phyloP scores from a whole-genome alignment of 2,888 invertebrate species.

The Scotopteryx bipunctaria region DNA sequence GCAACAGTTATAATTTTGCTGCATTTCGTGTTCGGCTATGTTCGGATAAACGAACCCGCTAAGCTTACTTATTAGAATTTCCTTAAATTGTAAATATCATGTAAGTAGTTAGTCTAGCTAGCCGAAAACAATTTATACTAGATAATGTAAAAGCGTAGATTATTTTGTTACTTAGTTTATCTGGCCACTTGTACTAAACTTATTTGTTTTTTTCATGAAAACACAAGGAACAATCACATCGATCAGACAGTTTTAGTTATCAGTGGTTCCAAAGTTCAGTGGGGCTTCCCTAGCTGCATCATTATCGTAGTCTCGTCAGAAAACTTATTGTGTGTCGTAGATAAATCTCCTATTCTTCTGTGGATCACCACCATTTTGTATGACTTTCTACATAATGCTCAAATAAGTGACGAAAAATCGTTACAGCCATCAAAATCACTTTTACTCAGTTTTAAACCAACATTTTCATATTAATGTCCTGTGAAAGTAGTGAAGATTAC shows the following conservation, averaged over 20 bases:
- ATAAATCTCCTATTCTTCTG: constrained; percentile 2
- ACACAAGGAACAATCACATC: not conserved
- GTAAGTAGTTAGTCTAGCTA: not conserved
- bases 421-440: not conserved
- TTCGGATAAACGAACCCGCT: not conserved
- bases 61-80: too few species aligned
- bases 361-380: constrained; percentile 30
- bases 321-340: constrained; percentile 3
- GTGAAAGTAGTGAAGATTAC: too few species aligned
- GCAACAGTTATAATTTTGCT: not conserved
- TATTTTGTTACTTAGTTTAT: too few species aligned
- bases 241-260: not conserved
- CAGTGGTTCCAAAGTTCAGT: not conserved
- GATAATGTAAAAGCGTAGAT: too few species aligned
- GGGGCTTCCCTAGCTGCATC: not conserved
- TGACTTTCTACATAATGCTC: constrained; percentile 45
- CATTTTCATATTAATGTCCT: too few species aligned
- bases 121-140: too few species aligned
- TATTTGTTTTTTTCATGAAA: not conserved
- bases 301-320: not conserved
- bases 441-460: not conserved
- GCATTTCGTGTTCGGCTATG: not conserved
- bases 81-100: too few species aligned
- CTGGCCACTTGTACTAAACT: too few species aligned
- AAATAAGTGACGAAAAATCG: constrained; percentile 36